Evolutionary conservation across 2,113 vertebrate genomes (phyloP), one percentile per base, ranked within the genome.

Genomic region (Solenodon paradoxus): DNA sequence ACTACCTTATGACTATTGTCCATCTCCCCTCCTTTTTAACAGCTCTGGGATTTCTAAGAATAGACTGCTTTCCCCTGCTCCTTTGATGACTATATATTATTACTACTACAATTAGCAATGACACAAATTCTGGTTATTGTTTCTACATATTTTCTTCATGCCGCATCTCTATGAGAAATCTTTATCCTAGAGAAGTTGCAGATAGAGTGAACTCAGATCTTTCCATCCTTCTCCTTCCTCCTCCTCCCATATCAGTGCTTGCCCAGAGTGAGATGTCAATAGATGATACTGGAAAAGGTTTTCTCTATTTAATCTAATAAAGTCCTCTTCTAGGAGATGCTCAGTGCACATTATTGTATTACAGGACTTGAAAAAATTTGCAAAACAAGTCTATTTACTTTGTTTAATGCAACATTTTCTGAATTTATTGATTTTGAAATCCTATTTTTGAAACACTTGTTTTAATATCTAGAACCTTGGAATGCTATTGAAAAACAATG

Each of bases 361-460:
- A 88, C 9, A 94, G 19, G 15, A 61, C 86, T 95, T 87, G 51
- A 95, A 32, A 91, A 80, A 10, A 89, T 88, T 15, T 93, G 28
- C 16, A 75, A 90, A 59, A 83, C 9, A 26, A 82, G 13, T 32
- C 42, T 66, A 77, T 32, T 24, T 74, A 51, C 20, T 92, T 90
- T 80, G 20, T 59, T 88, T n/a, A 92, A 88, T 45, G 22, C 0
- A 84, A 42, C 32, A 55, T 47, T 87, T 83, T 5, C 35, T 30
- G 78, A 66, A 85, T 84, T 78, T 57, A 59, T 30, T 71, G 17
- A 69, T n/a, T 75, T 24, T 72, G 15, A 91, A 74, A 45, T 89
- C 32, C 12, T 68, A 26, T 51, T 86, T 95, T 78, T 79, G 82
- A 68, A 35, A 90, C 68, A 93, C 74, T 49, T 93, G 77, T 19